Percentiles rank a stretch among this genome's conserved stretches.
Evolutionary conservation across 2,888 invertebrate species (phyloP).

Genomic region (Anarsia innoxiella): DNA sequence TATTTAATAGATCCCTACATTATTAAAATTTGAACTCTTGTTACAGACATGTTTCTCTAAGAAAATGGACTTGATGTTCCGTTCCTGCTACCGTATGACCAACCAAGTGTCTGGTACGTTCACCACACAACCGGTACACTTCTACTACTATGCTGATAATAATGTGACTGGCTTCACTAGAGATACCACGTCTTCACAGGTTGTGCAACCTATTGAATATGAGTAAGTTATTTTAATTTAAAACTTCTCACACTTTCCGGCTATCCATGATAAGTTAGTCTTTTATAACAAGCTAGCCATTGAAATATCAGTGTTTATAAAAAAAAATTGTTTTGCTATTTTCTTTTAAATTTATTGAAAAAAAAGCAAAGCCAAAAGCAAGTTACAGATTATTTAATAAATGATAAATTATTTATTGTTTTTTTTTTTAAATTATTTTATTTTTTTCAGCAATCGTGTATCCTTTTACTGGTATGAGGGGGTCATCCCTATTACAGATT

Average conservation of each 20-base stretch:
- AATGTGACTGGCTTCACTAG: constrained; percentile 16
- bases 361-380: no score
- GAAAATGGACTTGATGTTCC: constrained; percentile 42
- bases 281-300: no score
- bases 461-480: constrained; percentile 29
- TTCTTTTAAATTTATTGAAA: no score
- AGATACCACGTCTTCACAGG: constrained; percentile 17
- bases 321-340: no score
- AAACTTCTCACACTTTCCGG: no score
- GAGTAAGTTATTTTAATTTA: constrained; percentile 37
- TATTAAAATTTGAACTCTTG: background rate
- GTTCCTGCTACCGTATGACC: constrained; percentile 36
- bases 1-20: no score
- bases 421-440: no score
- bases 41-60: constrained; percentile 41
- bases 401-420: no score
- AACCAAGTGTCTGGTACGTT: constrained; percentile 15
- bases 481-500: constrained; percentile 29
- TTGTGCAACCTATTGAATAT: constrained; percentile 16
- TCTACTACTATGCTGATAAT: constrained; percentile 26
- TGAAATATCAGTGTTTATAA: no score
- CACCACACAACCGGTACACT: constrained; percentile 14
- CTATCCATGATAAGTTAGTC: no score
- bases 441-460: constrained; percentile 30
- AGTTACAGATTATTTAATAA: no score